Evolutionary conservation across 23 tunicate genomes (phyloP).

Genomic region (Pegea sp.): DNA sequence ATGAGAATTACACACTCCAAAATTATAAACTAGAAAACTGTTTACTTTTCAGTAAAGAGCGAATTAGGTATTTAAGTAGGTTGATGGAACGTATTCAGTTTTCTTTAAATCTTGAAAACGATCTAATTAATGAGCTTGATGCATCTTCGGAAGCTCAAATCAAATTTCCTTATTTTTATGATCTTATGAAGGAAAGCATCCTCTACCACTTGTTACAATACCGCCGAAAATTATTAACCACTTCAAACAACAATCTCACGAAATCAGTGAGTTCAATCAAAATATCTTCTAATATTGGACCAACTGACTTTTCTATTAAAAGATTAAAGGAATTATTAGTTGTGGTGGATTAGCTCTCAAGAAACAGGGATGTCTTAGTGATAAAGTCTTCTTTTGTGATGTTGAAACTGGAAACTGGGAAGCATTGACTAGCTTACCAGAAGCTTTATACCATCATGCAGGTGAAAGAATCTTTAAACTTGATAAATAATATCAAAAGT

Average conservation of each 20-base stretch:
- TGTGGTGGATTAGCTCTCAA: constrained; percentile 45
- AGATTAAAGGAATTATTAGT: constrained; percentile 25
- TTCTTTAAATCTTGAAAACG: constrained; percentile 30
- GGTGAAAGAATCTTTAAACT: too few relatives aligned
- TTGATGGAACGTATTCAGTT: constrained; percentile 39
- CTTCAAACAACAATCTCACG: neutral
- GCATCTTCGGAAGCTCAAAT: constrained; percentile 13
- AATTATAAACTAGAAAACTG: neutral
- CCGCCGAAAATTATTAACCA: constrained; percentile 5
- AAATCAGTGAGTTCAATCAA: too few relatives aligned
- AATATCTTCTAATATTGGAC: too few relatives aligned
- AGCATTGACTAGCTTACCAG: constrained; percentile 30
- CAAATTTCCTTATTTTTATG: constrained; percentile 19
- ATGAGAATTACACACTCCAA: neutral
- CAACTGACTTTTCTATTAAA: neutral
- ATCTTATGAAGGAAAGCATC: constrained; percentile 25
- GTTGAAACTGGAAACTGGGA: constrained; percentile 20
- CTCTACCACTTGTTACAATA: constrained; percentile 38
- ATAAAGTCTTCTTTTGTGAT: constrained; percentile 16
- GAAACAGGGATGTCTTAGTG: constrained; percentile 21
- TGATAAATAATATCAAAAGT: too few relatives aligned
- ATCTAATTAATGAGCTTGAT: constrained; percentile 26
- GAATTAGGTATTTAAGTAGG: constrained; percentile 26
- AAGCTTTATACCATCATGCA: constrained; percentile 63
- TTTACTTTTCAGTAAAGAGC: constrained; percentile 5